These are phyloP conservation scores for Cheiracanthium punctorium DNA, from an alignment of 2,888 invertebrate species.

Conservation along the genomic window DNA sequence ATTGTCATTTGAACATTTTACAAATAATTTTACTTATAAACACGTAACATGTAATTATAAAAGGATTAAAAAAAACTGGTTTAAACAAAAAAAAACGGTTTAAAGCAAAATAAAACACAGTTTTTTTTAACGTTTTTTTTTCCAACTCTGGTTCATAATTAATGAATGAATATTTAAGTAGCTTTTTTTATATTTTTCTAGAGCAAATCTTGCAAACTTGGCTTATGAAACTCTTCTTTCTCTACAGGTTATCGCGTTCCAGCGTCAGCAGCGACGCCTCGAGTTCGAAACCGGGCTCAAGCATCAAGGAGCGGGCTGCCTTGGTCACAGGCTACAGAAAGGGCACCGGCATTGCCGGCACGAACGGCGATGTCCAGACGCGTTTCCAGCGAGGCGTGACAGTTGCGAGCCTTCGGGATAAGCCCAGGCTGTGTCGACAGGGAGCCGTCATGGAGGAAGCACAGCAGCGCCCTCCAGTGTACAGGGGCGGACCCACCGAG, in stretches of 20 bases:
- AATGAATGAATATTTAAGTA: too few species aligned
- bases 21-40: too few species aligned
- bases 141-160: too few species aligned
- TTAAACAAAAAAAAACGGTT: too few species aligned
- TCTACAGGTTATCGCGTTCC: conserved; percentile 83
- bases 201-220: too few species aligned
- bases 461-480: neutral
- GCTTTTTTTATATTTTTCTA: too few species aligned
- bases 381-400: conserved; percentile 39
- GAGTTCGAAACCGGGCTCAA: conserved; percentile 70
- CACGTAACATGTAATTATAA: too few species aligned
- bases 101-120: too few species aligned
- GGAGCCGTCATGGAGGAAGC: conserved; percentile 82
- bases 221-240: too few species aligned
- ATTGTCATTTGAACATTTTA: too few species aligned
- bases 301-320: conserved; percentile 71
- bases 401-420: conserved; percentile 76
- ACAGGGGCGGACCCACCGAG: conserved; percentile 47
- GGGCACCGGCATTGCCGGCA: conserved; percentile 46
- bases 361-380: conserved; percentile 51
- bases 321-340: conserved; percentile 71
- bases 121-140: too few species aligned
- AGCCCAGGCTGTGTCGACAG: conserved; percentile 87
- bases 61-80: too few species aligned
- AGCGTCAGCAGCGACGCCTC: conserved; percentile 82